Conservation (phyloP, 2,113 vertebrate genomes). For the Malaclemys terrapin region DNA sequence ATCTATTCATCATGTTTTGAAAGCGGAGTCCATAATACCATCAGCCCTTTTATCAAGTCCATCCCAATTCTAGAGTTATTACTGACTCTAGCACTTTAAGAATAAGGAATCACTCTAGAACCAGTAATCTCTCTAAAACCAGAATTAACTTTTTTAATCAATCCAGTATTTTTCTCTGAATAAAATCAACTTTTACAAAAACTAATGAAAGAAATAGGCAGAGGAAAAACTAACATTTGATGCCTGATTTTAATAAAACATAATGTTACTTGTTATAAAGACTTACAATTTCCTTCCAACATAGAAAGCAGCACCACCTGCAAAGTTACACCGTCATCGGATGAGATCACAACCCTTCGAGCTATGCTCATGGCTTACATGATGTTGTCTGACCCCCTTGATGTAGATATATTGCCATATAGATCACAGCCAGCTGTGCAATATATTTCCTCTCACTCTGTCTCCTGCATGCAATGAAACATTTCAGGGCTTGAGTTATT, state of each 20-base stretch:
- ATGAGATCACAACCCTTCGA: not conserved
- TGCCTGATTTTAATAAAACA: not conserved
- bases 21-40: not conserved
- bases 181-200: not conserved
- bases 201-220: not conserved
- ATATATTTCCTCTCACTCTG: not conserved
- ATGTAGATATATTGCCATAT: not conserved
- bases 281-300: not conserved
- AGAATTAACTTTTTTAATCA: not conserved
- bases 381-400: not conserved
- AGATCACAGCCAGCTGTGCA: not conserved
- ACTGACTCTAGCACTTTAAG: not conserved
- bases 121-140: not conserved
- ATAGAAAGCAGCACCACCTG: rapidly evolving
- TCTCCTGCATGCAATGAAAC: not conserved
- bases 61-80: not conserved
- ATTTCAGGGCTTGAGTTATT: not conserved
- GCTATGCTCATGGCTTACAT: not conserved
- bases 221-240: not conserved
- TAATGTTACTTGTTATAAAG: not conserved
- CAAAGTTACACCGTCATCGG: not conserved
- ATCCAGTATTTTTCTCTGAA: not conserved
- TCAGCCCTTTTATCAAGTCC: not conserved
- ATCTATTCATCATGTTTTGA: not conserved
- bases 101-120: not conserved